Evolutionary conservation across 2,113 vertebrate genomes (phyloP).

Genomic region (Sardina pilchardus): DNA sequence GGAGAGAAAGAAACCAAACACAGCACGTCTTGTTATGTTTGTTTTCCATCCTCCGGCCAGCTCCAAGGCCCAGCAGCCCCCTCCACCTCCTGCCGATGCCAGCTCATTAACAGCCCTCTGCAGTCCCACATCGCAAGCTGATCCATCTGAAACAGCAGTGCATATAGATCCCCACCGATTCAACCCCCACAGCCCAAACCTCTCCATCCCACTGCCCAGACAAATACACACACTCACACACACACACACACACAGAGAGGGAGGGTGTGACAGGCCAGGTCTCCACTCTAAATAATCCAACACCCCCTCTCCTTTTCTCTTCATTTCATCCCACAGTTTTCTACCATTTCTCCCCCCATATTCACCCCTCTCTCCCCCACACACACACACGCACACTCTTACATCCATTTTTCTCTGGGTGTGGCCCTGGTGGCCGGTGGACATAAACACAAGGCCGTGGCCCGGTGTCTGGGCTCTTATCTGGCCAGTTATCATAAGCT

Average conservation of each 20-base stretch:
- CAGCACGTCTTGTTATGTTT: neutral
- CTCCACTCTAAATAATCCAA: conserved; percentile 16
- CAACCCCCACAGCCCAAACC: neutral
- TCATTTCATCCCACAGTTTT: neutral
- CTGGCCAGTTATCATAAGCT: conserved; percentile 38
- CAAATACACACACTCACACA: conserved; percentile 7
- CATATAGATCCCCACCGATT: neutral
- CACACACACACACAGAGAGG: neutral
- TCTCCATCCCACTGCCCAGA: neutral
- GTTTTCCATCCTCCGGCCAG: neutral
- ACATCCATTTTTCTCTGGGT: conserved; percentile 11
- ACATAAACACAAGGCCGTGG: conserved; percentile 12
- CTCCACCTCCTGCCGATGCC: neutral
- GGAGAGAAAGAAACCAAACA: neutral
- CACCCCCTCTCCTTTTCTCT: neutral
- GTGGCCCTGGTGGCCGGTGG: neutral
- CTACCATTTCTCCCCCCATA: neutral
- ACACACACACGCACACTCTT: conserved; percentile 15
- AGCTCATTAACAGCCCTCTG: neutral
- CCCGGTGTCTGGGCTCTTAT: conserved; percentile 26
- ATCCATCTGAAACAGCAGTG: neutral
- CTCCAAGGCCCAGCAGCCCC: neutral
- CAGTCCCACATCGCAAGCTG: neutral
- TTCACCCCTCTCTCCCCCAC: neutral
- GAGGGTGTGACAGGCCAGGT: neutral